A percentile compares a stretch with the other conserved stretches of the same genome.
phyloP scores from a whole-genome alignment of 2,113 vertebrate genomes.

The Turdus rufiventris region DNA sequence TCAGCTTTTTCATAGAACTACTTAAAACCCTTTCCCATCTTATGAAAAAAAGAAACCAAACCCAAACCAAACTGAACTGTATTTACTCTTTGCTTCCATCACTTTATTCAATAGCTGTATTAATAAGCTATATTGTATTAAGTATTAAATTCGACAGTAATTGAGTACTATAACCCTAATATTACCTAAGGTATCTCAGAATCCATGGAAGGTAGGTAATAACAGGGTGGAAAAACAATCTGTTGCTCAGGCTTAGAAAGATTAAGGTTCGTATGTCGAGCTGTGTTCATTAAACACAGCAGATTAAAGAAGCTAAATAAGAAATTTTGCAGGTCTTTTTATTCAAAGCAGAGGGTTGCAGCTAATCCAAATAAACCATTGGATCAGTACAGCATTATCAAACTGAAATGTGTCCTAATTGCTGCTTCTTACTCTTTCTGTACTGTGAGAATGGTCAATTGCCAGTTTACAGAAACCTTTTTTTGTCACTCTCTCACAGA shows the following conservation, averaged over 20 bases:
- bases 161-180: background rate
- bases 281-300: background rate
- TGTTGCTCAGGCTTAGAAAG: background rate
- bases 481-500: background rate
- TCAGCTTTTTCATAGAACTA: constrained; percentile 37
- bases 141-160: background rate
- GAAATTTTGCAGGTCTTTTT: background rate
- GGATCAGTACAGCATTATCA: background rate
- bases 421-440: background rate
- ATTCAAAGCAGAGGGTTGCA: background rate
- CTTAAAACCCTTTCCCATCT: constrained; percentile 16
- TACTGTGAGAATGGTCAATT: background rate
- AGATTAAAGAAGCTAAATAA: background rate
- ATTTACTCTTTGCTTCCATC: constrained; percentile 38
- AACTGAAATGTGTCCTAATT: background rate
- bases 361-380: background rate
- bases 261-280: background rate
- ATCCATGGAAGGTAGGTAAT: constrained; percentile 10
- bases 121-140: background rate
- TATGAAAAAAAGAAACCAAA: background rate
- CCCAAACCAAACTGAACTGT: background rate
- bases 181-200: background rate
- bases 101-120: background rate
- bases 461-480: background rate
- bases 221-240: background rate